phyloP scores from a whole-genome alignment of 2,888 invertebrate species.

The Melangyna quadrimaculata region DNA sequence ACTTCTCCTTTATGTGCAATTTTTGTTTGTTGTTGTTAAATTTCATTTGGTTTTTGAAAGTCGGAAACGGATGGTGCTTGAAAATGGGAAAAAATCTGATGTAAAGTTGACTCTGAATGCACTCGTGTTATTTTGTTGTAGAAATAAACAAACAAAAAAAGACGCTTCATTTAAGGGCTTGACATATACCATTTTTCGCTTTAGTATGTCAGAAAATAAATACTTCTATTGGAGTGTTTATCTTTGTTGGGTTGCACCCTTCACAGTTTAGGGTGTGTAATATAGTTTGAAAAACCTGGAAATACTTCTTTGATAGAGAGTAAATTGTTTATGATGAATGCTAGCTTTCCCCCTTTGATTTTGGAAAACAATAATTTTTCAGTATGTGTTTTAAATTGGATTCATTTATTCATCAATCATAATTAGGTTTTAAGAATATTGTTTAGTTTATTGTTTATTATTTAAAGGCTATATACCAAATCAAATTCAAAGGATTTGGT shows the following conservation, averaged over 20 bases:
- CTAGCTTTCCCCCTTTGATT: neutral
- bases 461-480: no score
- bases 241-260: neutral
- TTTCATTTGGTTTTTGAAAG: slow-evolving; percentile 17
- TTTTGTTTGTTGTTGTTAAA: no score
- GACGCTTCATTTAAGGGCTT: slow-evolving; percentile 25
- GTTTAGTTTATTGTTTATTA: neutral
- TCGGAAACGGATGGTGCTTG: slow-evolving; percentile 43
- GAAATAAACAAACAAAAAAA: slow-evolving; percentile 2
- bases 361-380: neutral
- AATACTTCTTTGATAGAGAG: neutral
- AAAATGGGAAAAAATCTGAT: neutral
- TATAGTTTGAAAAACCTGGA: neutral
- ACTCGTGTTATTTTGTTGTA: neutral
- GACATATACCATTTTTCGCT: slow-evolving; percentile 4
- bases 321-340: neutral
- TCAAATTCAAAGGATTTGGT: no score
- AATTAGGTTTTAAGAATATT: neutral
- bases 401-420: neutral
- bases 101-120: neutral
- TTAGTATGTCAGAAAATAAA: neutral
- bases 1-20: slow-evolving; percentile 4
- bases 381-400: neutral
- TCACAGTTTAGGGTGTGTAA: neutral
- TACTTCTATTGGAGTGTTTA: slow-evolving; percentile 5